phyloP scores from a whole-genome alignment of 64 coral and sea anemone species.

The Orbicella faveolata region DNA sequence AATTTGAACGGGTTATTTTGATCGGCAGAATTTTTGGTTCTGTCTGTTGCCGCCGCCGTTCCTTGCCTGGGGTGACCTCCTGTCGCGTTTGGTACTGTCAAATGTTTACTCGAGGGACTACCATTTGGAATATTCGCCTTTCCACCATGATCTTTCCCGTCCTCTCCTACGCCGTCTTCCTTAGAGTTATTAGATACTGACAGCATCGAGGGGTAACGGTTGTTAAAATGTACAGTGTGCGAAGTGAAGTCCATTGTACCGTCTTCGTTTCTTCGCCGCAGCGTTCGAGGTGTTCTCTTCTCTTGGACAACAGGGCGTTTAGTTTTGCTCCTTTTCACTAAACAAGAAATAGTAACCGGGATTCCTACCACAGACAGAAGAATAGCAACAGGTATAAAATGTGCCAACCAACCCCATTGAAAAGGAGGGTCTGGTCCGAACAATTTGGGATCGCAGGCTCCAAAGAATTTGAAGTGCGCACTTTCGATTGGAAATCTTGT shows the following conservation, averaged over 20 bases:
- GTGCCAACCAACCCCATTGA: slow-evolving; percentile 74
- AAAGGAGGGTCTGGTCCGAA: slow-evolving; percentile 5
- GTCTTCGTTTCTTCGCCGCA: slow-evolving; percentile 36
- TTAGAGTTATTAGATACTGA: slow-evolving; percentile 43
- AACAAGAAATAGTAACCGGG: slow-evolving; percentile 73
- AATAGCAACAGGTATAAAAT: slow-evolving; percentile 60
- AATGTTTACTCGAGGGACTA: slow-evolving; percentile 1
- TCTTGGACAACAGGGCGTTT: slow-evolving; percentile 31
- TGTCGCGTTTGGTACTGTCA: neutral
- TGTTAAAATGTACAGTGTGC: slow-evolving; percentile 62
- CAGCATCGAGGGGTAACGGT: slow-evolving; percentile 55
- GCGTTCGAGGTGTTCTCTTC: slow-evolving; percentile 4
- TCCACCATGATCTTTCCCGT: neutral
- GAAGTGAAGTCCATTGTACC: slow-evolving; percentile 37
- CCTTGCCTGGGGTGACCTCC: slow-evolving; percentile 1
- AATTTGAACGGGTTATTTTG: slow-evolving; percentile 37
- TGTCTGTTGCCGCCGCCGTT: neutral
- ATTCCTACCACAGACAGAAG: slow-evolving; percentile 60
- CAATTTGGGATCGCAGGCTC: slow-evolving; percentile 44
- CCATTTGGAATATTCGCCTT: slow-evolving; percentile 41
- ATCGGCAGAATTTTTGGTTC: neutral
- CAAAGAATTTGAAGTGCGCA: slow-evolving; percentile 60
- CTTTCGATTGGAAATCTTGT: slow-evolving; percentile 48
- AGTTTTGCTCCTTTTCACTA: slow-evolving; percentile 33
- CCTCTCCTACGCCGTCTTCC: slow-evolving; percentile 40